Percentiles rank a stretch among this genome's conserved stretches.
These are phyloP conservation scores for Glossosoma conforme DNA, from an alignment of 1,140 invertebrate species.

Conservation along the genomic window DNA sequence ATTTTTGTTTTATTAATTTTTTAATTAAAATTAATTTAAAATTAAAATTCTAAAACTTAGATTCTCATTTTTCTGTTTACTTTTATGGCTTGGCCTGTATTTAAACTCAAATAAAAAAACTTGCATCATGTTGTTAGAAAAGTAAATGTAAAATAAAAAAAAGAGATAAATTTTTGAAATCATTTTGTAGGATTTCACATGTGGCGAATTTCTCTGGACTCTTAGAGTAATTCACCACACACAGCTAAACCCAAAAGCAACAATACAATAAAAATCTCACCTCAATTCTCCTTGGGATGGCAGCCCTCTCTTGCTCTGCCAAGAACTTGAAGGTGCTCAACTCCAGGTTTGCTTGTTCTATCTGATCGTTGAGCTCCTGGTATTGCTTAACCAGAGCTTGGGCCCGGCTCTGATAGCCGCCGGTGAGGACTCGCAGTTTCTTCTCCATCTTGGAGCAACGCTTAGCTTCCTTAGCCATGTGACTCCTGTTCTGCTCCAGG, in stretches of 20 bases:
- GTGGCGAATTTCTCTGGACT: too few relatives aligned
- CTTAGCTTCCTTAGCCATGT: slow-evolving; percentile 95
- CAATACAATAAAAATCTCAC: slow-evolving; percentile 50
- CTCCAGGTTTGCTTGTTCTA: slow-evolving; percentile 85
- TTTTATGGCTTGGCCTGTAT: too few relatives aligned
- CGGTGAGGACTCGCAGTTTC: slow-evolving; percentile 91
- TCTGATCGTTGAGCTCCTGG: slow-evolving; percentile 81
- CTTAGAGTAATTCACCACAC: too few relatives aligned
- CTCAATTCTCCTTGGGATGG: slow-evolving; percentile 84
- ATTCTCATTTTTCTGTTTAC: too few relatives aligned
- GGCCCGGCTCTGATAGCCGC: slow-evolving; percentile 58
- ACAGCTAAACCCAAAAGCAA: too few relatives aligned
- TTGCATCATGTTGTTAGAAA: too few relatives aligned
- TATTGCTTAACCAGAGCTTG: slow-evolving; percentile 89
- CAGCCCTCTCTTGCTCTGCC: slow-evolving; percentile 83
- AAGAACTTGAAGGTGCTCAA: slow-evolving; percentile 90
- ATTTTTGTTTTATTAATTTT: too few relatives aligned
- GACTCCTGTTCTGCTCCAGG: slow-evolving; percentile 86
- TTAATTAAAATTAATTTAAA: too few relatives aligned
- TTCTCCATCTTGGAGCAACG: slow-evolving; percentile 96
- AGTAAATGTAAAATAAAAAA: too few relatives aligned
- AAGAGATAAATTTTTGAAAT: not conserved
- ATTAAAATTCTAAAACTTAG: too few relatives aligned
- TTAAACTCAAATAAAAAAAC: too few relatives aligned
- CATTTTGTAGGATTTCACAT: too few relatives aligned